Base-by-base conservation (phyloP, 2,113 vertebrate genomes). In the Machaerirhynchus nigripectus region DNA sequence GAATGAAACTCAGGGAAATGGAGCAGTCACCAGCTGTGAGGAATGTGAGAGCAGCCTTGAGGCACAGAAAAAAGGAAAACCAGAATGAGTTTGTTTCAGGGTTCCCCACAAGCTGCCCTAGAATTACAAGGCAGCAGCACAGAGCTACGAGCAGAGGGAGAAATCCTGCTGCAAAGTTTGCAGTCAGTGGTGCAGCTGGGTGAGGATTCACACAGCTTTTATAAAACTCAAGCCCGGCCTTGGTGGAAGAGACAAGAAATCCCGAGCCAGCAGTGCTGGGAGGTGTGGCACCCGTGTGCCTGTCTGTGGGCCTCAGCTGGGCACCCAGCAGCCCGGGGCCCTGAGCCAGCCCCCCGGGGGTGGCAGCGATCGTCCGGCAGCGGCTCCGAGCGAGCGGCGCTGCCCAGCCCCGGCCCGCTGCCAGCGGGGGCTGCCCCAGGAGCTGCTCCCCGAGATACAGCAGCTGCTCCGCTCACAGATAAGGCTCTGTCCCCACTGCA, bases 21-120 rank as follows among this genome's bases (percentile, higher is more conserved):
- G 61, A 87, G 71, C 57, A 76, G 57, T 33, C 89, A 84, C 83
- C 83, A 93, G 86, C 91, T 89, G 83, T 1, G 11, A 93, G 82
- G 77, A 89, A 87, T 44, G 77, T 9, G 47, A 75, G 74, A 87
- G 81, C 0, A 71, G 83, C 80, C 93, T 91, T 14, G 7, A 87
- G 94, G 75, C 53, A 91, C 57, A 79, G 67, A 77, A 47, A 83
- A 85, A 69, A 80, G 30, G 59, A 76, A 84, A 90, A 90, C 84
- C 26, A 39, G 59, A 21, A 44, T 1, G 30, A 74, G 37, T 59
- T 60, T 69, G 74, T 52, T 92, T 83, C 52, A 42, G 2, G 1
- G 47, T 56, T 90, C 70, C 50, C 17, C 35, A 50, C 27, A 86
- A 88, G 42, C 63, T 93, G 63, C 39, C 70, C 68, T 60, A 77